phyloP scores from a whole-genome alignment of 2,888 invertebrate species.

The Eumacrocentrus americanus region DNA sequence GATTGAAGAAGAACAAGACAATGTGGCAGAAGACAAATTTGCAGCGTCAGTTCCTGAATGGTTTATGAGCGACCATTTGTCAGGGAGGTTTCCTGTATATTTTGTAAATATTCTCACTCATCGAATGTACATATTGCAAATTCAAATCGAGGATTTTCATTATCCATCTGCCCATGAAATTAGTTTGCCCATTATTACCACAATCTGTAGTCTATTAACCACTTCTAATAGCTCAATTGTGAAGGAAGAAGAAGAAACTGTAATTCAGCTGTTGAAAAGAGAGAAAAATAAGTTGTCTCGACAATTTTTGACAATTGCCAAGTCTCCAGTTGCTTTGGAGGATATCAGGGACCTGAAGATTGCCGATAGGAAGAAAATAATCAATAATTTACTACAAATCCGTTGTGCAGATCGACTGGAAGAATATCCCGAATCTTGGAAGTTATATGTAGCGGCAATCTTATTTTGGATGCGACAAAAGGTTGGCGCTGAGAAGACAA shows the following conservation, averaged over 20 bases:
- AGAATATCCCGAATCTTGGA: conserved; percentile 66
- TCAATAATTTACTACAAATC: conserved; percentile 64
- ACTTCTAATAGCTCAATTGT: conserved; percentile 32
- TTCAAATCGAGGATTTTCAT: conserved; percentile 75
- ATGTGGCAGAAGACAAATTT: conserved; percentile 26
- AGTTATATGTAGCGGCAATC: conserved; percentile 66
- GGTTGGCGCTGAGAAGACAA: conserved; percentile 57
- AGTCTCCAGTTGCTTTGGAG: conserved; percentile 35
- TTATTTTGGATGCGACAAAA: conserved; percentile 67
- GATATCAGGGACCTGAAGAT: conserved; percentile 51
- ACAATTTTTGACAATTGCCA: not conserved
- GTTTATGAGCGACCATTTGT: conserved; percentile 31
- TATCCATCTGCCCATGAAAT: conserved; percentile 68
- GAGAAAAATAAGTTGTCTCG: not conserved
- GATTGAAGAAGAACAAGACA: conserved; percentile 27
- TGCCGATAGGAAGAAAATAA: conserved; percentile 52
- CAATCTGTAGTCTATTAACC: conserved; percentile 64
- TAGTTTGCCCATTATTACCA: conserved; percentile 68
- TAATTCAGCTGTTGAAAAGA: not conserved
- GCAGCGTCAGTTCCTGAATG: conserved; percentile 14
- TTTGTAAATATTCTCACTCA: conserved; percentile 74
- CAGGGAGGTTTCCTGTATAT: conserved; percentile 65
- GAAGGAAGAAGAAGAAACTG: conserved; percentile 30
- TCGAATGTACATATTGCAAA: conserved; percentile 69
- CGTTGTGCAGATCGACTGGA: conserved; percentile 56